Percentiles rank a stretch among this genome's conserved stretches.
Conservation (phyloP, 2,797 vertebrate species). For the Sebastes ruberrimus region DNA sequence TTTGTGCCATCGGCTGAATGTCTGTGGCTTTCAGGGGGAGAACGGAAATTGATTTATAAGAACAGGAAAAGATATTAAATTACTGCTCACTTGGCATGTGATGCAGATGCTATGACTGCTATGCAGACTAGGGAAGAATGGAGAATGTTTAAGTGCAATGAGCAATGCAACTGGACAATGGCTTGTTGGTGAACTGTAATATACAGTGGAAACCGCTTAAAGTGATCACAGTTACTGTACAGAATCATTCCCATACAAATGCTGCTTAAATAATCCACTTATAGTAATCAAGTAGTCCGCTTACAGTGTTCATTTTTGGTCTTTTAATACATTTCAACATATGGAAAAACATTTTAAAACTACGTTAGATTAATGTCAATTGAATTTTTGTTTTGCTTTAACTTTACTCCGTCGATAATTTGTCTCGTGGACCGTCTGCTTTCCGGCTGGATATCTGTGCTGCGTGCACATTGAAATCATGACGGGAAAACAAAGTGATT, state of each 20-base stretch:
- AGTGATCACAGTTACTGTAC: no score
- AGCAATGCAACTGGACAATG: neutral
- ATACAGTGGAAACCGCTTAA: neutral
- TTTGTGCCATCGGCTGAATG: constrained; percentile 2
- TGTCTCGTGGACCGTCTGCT: no score
- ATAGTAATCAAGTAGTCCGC: no score
- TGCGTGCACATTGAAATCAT: no score
- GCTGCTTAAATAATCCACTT: no score
- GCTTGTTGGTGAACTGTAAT: neutral
- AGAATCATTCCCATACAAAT: no score
- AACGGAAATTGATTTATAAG: neutral
- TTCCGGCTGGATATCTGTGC: no score
- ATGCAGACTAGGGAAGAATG: neutral
- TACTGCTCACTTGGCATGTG: neutral
- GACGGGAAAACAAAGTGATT: no score
- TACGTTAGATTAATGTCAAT: no score
- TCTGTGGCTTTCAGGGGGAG: neutral
- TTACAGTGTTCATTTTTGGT: no score
- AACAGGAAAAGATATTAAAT: constrained; percentile 8
- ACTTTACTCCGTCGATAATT: rapidly evolving
- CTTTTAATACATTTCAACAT: rapidly evolving
- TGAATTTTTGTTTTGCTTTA: no score
- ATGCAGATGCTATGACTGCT: neutral
- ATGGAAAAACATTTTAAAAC: no score
- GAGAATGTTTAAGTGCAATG: neutral